Conservation (phyloP, 2,888 invertebrate genomes). For the Idaea biselata region DNA sequence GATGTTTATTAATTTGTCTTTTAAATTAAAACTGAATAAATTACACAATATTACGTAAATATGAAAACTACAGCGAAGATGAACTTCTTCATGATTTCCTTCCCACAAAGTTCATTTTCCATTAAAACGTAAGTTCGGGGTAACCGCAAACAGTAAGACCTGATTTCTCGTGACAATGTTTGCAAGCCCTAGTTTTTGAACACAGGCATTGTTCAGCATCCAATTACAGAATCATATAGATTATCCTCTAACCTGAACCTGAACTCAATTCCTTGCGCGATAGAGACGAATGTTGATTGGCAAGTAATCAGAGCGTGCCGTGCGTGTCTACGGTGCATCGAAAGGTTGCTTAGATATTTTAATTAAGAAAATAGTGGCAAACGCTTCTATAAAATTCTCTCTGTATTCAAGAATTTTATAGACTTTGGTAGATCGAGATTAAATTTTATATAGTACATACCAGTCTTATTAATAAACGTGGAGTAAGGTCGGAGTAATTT, state of each 20-base stretch:
- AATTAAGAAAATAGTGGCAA: slow-evolving; percentile 27
- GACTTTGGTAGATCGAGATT: background rate
- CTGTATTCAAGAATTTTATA: background rate
- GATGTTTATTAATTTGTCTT: no score
- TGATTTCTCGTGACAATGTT: slow-evolving; percentile 43
- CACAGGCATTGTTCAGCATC: slow-evolving; percentile 43
- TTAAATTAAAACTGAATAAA: no score
- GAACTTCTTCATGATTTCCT: slow-evolving; percentile 26
- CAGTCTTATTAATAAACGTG: no score
- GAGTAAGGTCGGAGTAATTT: no score
- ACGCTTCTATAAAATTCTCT: background rate
- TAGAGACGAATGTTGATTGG: slow-evolving; percentile 29
- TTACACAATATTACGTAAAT: no score
- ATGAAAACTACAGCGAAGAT: no score
- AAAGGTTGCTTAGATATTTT: slow-evolving; percentile 43
- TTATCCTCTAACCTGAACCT: slow-evolving; percentile 16
- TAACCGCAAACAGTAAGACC: slow-evolving; percentile 41
- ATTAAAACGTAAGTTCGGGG: slow-evolving; percentile 27
- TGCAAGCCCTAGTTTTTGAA: slow-evolving; percentile 48
- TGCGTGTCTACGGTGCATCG: slow-evolving; percentile 46
- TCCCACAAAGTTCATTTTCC: slow-evolving; percentile 29
- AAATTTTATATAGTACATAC: background rate
- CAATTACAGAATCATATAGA: slow-evolving; percentile 43
- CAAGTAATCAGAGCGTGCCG: slow-evolving; percentile 46
- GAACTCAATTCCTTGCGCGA: slow-evolving; percentile 19